Conservation (phyloP, 2,797 vertebrate species). For the Limosa lapponica region DNA sequence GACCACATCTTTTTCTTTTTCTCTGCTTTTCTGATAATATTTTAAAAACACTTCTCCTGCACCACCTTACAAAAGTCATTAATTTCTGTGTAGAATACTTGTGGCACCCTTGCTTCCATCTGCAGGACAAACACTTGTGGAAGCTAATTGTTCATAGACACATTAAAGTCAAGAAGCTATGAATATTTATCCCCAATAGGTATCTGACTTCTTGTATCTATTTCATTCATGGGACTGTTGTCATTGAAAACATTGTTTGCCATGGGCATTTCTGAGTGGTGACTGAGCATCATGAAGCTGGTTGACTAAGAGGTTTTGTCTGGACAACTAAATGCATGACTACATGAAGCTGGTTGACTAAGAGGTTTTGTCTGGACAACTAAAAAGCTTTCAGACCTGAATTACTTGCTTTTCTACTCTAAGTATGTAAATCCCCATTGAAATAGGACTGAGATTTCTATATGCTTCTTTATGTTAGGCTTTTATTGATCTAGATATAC, state of each 20-base stretch:
- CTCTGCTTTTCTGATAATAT: not conserved
- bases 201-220: not conserved
- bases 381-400: not conserved
- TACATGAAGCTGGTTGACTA: not conserved
- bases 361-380: not conserved
- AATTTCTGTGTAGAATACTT: not conserved
- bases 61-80: not conserved
- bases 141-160: not conserved
- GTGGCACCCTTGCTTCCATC: not conserved
- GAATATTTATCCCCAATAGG: not conserved
- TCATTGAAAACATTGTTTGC: not conserved
- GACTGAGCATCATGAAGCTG: not conserved
- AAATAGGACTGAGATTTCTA: not conserved
- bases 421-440: not conserved
- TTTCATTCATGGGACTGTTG: not conserved
- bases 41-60: not conserved
- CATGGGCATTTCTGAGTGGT: not conserved
- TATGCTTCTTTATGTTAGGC: not conserved
- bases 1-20: not conserved
- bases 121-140: not conserved
- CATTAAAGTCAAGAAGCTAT: not conserved
- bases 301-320: not conserved
- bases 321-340: not conserved
- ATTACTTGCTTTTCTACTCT: not conserved
- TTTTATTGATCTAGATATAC: not conserved